Conservation (phyloP, 1,140 invertebrate genomes). For the Drosophila hydei region DNA sequence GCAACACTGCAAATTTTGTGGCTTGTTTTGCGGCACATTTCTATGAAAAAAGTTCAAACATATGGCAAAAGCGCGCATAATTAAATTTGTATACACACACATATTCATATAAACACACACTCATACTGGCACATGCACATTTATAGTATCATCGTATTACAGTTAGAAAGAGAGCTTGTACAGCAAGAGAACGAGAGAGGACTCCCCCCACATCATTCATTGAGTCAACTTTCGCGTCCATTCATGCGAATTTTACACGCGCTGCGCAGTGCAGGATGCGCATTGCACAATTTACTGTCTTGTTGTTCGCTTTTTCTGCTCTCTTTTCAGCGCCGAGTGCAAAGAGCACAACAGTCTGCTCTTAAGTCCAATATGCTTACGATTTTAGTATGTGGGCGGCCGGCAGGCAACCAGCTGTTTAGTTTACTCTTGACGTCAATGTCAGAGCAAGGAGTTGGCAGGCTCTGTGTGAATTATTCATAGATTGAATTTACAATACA, state of each 20-base stretch:
- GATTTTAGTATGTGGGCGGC: conserved; percentile 51
- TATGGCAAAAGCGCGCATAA: conserved; percentile 78
- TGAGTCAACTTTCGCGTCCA: conserved; percentile 52
- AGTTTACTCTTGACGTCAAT: conserved; percentile 74
- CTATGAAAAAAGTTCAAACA: conserved; percentile 71
- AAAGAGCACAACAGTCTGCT: conserved; percentile 23
- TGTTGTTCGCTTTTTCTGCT: conserved; percentile 11
- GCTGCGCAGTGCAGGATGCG: conserved; percentile 79
- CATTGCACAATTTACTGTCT: conserved; percentile 35
- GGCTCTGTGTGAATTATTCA: conserved; percentile 70
- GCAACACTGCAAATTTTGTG: conserved; percentile 69
- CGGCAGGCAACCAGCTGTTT: conserved; percentile 62
- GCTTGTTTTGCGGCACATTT: conserved; percentile 62
- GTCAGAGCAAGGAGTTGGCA: conserved; percentile 61
- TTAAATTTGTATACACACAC: conserved; percentile 64
- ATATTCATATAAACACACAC: conserved; percentile 21
- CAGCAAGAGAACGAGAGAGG: conserved; percentile 8
- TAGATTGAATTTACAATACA: conserved; percentile 61
- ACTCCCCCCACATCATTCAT: conserved; percentile 59
- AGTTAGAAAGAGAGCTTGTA: conserved; percentile 28
- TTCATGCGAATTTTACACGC: conserved; percentile 77
- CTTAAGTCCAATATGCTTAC: conserved; percentile 33
- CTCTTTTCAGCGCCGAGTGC: conserved; percentile 26
- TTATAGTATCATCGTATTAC: conserved; percentile 45
- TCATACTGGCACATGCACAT: conserved; percentile 11